phyloP scores from a whole-genome alignment of 2,797 vertebrate species.

The Tiaroga cobitis region DNA sequence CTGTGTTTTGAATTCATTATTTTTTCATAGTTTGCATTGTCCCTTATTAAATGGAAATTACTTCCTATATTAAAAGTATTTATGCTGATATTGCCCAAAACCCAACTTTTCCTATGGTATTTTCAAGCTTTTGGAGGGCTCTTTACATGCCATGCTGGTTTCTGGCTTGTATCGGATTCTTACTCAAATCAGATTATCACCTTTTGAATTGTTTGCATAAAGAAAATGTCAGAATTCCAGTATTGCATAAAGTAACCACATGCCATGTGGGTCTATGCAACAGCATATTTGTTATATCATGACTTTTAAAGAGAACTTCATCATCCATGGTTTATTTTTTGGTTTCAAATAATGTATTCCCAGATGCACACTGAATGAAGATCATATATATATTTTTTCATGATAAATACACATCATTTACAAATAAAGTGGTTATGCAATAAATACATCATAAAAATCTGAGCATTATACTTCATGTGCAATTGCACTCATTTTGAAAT shows the following conservation, averaged over 20 bases:
- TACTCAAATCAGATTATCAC: background rate
- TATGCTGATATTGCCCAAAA: background rate
- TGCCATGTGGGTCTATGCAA: background rate
- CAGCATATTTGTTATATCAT: background rate
- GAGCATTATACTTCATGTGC: slow-evolving; percentile 99
- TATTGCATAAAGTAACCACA: background rate
- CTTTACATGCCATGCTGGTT: slow-evolving; percentile 31
- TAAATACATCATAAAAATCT: slow-evolving; percentile 99
- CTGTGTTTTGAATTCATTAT: background rate
- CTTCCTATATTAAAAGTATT: background rate
- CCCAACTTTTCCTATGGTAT: background rate
- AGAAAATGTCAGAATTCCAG: background rate
- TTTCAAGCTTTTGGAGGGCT: background rate
- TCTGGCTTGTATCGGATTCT: slow-evolving; percentile 13
- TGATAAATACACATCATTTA: slow-evolving; percentile 99
- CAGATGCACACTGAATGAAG: slow-evolving; percentile 52
- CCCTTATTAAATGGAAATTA: background rate
- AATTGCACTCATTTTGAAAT: slow-evolving; percentile 98
- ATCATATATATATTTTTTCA: slow-evolving; percentile 79
- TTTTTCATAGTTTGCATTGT: background rate
- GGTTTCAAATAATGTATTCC: slow-evolving; percentile 54
- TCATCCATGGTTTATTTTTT: slow-evolving; percentile 45
- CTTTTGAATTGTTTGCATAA: background rate
- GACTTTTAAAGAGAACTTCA: slow-evolving; percentile 25
- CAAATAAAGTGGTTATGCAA: slow-evolving; percentile 99